Percentiles rank a stretch among this genome's conserved stretches.
Conservation (phyloP, 2,888 invertebrate species). For the Netelia virgata region DNA sequence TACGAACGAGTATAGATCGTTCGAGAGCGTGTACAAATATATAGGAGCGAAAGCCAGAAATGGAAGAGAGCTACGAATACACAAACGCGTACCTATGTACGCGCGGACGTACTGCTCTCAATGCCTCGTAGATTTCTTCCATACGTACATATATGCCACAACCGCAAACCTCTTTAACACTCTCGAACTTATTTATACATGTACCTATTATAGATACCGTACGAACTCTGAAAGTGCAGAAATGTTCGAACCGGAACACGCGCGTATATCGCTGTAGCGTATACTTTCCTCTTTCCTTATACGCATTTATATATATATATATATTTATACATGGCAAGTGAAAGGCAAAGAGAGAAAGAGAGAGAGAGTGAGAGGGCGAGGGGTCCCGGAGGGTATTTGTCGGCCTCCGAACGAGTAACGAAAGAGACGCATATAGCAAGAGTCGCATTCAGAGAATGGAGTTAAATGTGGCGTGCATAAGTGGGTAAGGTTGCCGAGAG, state of each 20-base stretch:
- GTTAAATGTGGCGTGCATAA: conserved; percentile 80
- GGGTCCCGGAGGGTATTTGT: conserved; percentile 46
- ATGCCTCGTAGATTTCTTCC: neutral
- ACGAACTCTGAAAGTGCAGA: neutral
- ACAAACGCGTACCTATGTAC: conserved; percentile 8
- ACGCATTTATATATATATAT: neutral
- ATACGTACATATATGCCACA: neutral
- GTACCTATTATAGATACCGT: neutral
- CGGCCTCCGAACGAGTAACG: conserved; percentile 32
- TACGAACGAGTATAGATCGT: conserved; percentile 12
- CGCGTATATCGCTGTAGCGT: neutral
- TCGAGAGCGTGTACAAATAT: conserved; percentile 4
- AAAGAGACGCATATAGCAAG: conserved; percentile 25
- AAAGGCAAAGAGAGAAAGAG: conserved; percentile 1
- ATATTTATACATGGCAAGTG: neutral
- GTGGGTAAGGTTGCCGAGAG: conserved; percentile 77
- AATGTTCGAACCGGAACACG: conserved; percentile 33
- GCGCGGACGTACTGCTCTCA: conserved; percentile 4
- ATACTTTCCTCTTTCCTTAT: neutral
- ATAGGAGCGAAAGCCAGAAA: conserved; percentile 14
- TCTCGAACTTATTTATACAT: neutral
- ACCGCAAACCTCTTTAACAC: neutral
- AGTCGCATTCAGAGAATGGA: conserved; percentile 73
- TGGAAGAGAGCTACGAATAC: neutral
- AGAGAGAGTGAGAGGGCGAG: conserved; percentile 26